A percentile compares a stretch with the other conserved stretches of the same genome.
These are phyloP conservation scores for Oreochromis tanganicae DNA, from an alignment of 2,113 vertebrate species.

Conservation along the genomic window DNA sequence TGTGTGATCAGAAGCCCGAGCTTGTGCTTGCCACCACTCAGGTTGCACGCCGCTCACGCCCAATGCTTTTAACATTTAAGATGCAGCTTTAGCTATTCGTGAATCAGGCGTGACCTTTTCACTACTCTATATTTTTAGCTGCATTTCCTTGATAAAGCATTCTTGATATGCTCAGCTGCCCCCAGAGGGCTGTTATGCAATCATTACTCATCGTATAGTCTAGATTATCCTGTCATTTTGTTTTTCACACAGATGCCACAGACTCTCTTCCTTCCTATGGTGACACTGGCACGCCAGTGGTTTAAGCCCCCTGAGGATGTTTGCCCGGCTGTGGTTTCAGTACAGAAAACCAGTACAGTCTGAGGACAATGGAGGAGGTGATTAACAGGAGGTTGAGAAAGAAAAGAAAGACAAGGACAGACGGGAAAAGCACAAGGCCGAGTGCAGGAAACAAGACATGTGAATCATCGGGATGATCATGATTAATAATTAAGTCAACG, in stretches of 20 bases:
- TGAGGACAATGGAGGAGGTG: conserved; percentile 16
- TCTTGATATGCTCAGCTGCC: background rate
- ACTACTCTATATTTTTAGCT: background rate
- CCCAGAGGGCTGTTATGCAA: background rate
- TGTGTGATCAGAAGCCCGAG: background rate
- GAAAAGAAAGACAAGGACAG: conserved; percentile 5
- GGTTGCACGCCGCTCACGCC: background rate
- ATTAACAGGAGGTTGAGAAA: conserved; percentile 18
- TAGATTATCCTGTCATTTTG: background rate
- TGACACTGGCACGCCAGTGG: background rate
- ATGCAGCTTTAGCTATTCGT: background rate
- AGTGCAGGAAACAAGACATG: background rate
- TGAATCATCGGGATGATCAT: background rate
- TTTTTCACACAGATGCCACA: background rate
- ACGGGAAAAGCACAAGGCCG: background rate
- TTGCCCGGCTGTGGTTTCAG: background rate
- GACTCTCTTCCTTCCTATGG: background rate
- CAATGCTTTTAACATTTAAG: background rate
- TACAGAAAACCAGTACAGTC: background rate
- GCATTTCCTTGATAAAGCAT: background rate
- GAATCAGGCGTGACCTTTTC: background rate
- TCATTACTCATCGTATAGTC: background rate
- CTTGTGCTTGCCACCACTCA: background rate
- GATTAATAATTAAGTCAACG: background rate
- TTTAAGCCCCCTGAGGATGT: background rate